phyloP scores from a whole-genome alignment of 2,113 vertebrate genomes.

The Clinocottus analis region DNA sequence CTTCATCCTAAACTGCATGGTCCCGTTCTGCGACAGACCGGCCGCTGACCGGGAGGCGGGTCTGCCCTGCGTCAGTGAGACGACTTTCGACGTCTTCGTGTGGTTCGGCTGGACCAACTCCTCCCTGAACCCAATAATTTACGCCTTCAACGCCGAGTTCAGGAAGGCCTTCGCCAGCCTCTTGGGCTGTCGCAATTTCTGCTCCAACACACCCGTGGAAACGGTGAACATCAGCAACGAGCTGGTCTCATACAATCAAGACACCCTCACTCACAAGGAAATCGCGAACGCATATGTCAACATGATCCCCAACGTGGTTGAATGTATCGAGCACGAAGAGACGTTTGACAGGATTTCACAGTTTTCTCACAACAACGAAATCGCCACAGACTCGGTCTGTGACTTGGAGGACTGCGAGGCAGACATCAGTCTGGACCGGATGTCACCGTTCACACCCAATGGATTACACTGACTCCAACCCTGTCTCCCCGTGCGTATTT shows the following conservation, averaged over 20 bases:
- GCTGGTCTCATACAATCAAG: conserved; percentile 92
- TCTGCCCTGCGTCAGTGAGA: conserved; percentile 93
- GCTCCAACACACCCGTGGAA: conserved; percentile 87
- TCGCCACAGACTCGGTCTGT: conserved; percentile 85
- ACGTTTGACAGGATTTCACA: conserved; percentile 87
- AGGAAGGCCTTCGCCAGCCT: conserved; percentile 92
- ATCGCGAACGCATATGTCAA: conserved; percentile 87
- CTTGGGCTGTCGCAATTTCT: conserved; percentile 88
- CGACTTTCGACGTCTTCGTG: conserved; percentile 94
- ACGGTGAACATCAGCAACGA: conserved; percentile 93
- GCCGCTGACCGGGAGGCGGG: conserved; percentile 76
- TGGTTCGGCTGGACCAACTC: conserved; percentile 99
- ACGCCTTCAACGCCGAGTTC: conserved; percentile 96
- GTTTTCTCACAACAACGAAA: conserved; percentile 83
- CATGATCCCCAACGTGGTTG: conserved; percentile 90
- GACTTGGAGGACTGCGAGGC: conserved; percentile 89
- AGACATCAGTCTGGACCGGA: conserved; percentile 88
- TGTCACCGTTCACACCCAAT: conserved; percentile 88
- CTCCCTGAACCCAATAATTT: conserved; percentile 94
- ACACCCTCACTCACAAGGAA: conserved; percentile 88
- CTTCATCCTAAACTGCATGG: conserved; percentile 94
- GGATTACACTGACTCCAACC: conserved; percentile 83
- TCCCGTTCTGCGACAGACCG: conserved; percentile 90
- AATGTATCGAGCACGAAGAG: conserved; percentile 82
- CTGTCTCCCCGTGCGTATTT: conserved; percentile 43